A percentile compares a stretch with the other conserved stretches of the same genome.
Conservation (phyloP, 1,140 invertebrate genomes). For the Octopus bimaculoides region DNA sequence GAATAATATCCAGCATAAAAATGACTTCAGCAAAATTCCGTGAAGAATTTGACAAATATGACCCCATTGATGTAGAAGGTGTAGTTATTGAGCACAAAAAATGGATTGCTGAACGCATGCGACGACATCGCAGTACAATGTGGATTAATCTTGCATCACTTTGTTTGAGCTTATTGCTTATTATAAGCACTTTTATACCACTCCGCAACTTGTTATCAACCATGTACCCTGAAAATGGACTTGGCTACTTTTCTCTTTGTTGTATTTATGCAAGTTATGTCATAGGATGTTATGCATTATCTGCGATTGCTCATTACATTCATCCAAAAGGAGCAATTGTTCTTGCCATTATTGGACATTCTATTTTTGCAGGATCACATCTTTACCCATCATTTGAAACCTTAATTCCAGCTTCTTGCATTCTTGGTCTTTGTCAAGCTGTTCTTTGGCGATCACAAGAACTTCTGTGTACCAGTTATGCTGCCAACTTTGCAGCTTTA, state of each 20-base stretch:
- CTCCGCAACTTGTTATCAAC: conserved; percentile 32
- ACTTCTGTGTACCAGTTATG: conserved; percentile 29
- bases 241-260: conserved; percentile 32
- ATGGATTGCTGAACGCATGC: conserved; percentile 11
- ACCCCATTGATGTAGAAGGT: conserved; percentile 22
- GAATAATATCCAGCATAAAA: background rate
- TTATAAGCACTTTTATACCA: conserved; percentile 30
- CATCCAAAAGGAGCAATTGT: conserved; percentile 30
- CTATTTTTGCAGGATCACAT: conserved; percentile 33
- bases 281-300: conserved; percentile 27
- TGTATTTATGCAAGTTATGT: conserved; percentile 34
- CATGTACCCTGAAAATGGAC: conserved; percentile 23
- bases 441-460: conserved; percentile 34
- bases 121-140: conserved; percentile 21
- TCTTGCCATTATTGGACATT: conserved; percentile 30
- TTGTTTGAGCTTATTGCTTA: conserved; percentile 32
- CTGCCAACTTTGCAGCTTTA: conserved; percentile 26
- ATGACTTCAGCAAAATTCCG: conserved; percentile 11
- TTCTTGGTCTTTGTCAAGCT: conserved; percentile 31
- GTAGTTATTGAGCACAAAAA: conserved; percentile 20
- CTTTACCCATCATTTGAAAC: conserved; percentile 34
- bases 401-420: conserved; percentile 28
- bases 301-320: conserved; percentile 22
- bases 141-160: conserved; percentile 35
- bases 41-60: conserved; percentile 19